Evolutionary conservation across 2,888 invertebrate genomes (phyloP), one percentile per base, ranked within the genome.

Genomic region (Hoplodrina blanda): DNA sequence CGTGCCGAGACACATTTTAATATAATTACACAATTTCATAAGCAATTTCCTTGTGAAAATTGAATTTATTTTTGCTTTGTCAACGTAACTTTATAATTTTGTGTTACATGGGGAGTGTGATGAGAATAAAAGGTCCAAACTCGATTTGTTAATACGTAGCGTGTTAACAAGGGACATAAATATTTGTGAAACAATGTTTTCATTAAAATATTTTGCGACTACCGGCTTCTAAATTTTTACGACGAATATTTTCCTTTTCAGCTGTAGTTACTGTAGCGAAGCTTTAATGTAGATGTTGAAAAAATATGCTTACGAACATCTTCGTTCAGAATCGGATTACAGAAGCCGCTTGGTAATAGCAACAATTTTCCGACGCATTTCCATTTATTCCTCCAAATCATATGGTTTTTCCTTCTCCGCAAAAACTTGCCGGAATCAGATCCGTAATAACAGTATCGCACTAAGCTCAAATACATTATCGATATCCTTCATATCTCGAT

Each of bases 1-100:
- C 82, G 80, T 77, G 82, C 75, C 82, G 73, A 68, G 69, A 82
- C 82, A 82, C 69, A 82, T 84, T 83, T 82, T 84, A 83, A 82
- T 80, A 78, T 80, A 84, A 84, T 84, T 82, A 83, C 75, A 76
- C 69, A 74, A 84, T 84, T 84, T 80, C 80, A 78, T 70, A 71
- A 84, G 73, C 80, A 82, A 84, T 83, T 83, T 82, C 69, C 72
- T 70, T 62, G 54, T 66, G 70, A 75, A 83, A 82, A 82, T 84
- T 78, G 60, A 73, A 80, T 84, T 84, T 82, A 82, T 78, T 82
- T 82, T 78, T 76, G 85, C 85, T 82, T 76, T 75, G 72, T 80
- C 66, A 68, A 67, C 75, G 62, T 74, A 70, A 78, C 62, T 76
- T 84, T 64, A 80, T 71, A 74, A 82, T 70, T 69, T 68, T 63